Conservation (phyloP, 2,888 invertebrate species). For the Pogonocherus hispidulus region DNA sequence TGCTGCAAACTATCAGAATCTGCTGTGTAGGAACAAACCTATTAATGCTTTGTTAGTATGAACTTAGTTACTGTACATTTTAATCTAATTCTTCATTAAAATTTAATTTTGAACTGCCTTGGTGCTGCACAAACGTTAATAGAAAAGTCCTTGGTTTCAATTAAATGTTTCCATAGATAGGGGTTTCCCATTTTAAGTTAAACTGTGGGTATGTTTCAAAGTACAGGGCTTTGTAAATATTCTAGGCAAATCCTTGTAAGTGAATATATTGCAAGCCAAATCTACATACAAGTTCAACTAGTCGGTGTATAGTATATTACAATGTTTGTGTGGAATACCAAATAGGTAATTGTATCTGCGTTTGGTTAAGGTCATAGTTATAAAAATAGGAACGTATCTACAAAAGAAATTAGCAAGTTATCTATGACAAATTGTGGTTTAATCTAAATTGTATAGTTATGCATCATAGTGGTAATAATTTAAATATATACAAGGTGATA, state of each 20-base stretch:
- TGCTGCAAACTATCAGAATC: too few species aligned
- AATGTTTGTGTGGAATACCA: slow-evolving; percentile 27
- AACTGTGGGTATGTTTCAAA: slow-evolving; percentile 9
- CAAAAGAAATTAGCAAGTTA: background rate
- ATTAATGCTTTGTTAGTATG: too few species aligned
- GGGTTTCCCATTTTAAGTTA: slow-evolving; percentile 27
- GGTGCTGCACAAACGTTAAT: slow-evolving; percentile 1
- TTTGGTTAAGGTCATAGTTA: background rate
- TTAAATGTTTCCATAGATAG: slow-evolving; percentile 24
- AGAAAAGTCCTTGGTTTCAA: slow-evolving; percentile 26
- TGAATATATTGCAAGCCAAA: slow-evolving; percentile 1
- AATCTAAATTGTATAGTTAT: background rate
- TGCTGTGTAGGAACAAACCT: too few species aligned
- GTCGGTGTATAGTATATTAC: slow-evolving; percentile 9
- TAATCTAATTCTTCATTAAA: too few species aligned
- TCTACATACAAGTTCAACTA: slow-evolving; percentile 16
- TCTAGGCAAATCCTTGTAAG: slow-evolving; percentile 12
- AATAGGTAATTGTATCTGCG: slow-evolving; percentile 14
- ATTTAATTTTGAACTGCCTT: slow-evolving; percentile 5
- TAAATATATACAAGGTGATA: background rate
- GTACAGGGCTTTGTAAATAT: slow-evolving; percentile 10
- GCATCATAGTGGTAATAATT: background rate
- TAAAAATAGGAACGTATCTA: background rate
- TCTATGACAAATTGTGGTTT: background rate
- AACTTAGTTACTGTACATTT: too few species aligned